Percentiles rank a stretch among this genome's conserved stretches.
These are phyloP conservation scores for Spongia lamella DNA, from an alignment of 37 sponge, comb jelly and placozoan genomes.

Conservation along the genomic window DNA sequence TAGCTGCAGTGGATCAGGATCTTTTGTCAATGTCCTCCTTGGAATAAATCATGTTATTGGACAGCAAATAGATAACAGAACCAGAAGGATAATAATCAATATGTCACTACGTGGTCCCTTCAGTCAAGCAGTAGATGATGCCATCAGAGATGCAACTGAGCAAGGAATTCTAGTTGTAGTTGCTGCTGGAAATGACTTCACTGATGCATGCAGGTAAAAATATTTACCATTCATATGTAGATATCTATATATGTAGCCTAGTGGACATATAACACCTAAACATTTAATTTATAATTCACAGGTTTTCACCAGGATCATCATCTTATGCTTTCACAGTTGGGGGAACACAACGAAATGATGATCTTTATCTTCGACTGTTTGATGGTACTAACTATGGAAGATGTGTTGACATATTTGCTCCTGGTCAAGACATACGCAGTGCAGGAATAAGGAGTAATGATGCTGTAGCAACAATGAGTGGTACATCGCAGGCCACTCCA, in stretches of 20 bases:
- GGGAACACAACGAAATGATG: slow-evolving; percentile 39
- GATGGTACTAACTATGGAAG: slow-evolving; percentile 58
- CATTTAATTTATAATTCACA: too few species aligned
- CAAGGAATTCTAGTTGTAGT: slow-evolving; percentile 47
- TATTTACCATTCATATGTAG: too few species aligned
- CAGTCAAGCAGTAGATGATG: slow-evolving; percentile 34
- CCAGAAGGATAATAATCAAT: slow-evolving; percentile 45
- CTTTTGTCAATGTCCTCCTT: slow-evolving; percentile 34
- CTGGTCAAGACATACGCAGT: slow-evolving; percentile 44
- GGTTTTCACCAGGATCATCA: slow-evolving; percentile 55
- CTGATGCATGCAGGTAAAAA: slow-evolving; percentile 48
- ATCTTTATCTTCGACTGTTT: slow-evolving; percentile 41
- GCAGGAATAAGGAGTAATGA: slow-evolving; percentile 42
- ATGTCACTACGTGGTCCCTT: slow-evolving; percentile 50
- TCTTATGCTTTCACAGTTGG: slow-evolving; percentile 62
- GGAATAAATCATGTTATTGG: slow-evolving; percentile 52
- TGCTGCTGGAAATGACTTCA: slow-evolving; percentile 61
- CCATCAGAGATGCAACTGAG: slow-evolving; percentile 19
- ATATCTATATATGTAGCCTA: too few species aligned
- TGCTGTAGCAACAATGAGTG: slow-evolving; percentile 38
- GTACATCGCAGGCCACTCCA: slow-evolving; percentile 65
- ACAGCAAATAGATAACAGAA: background rate
- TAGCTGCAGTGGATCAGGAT: slow-evolving; percentile 45
- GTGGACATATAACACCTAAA: too few species aligned
- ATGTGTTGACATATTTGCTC: slow-evolving; percentile 79